A percentile compares a stretch with the other conserved stretches of the same genome.
phyloP scores from a whole-genome alignment of 2,113 vertebrate species.

The Chrysemys picta region DNA sequence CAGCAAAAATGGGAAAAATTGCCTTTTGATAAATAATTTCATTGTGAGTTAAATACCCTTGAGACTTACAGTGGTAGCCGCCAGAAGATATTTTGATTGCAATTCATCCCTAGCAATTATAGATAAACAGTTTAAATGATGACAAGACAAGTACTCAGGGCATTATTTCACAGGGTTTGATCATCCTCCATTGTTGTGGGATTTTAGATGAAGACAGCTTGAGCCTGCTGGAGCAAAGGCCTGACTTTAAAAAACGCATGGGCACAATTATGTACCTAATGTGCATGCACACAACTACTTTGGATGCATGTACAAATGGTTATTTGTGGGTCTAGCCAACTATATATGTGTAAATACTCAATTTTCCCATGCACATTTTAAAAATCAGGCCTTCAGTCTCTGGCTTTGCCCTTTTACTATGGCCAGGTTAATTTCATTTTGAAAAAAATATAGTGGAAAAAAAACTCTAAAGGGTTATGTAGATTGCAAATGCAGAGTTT shows the following conservation, averaged over 20 bases:
- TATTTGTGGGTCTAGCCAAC: background rate
- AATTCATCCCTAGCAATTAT: conserved; percentile 59
- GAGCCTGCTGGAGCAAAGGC: background rate
- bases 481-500: background rate
- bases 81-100: conserved; percentile 56
- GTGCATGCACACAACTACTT: background rate
- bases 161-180: conserved; percentile 8
- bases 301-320: background rate
- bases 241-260: background rate
- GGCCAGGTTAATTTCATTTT: background rate
- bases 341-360: background rate
- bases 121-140: conserved; percentile 55
- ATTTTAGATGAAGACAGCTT: conserved; percentile 15
- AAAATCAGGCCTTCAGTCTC: background rate
- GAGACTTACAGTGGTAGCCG: conserved; percentile 41
- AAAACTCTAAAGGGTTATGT: background rate
- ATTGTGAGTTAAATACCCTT: conserved; percentile 37
- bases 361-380: background rate
- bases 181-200: background rate
- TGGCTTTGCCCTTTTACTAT: background rate
- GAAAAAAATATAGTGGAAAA: background rate
- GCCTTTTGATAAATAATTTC: conserved; percentile 31
- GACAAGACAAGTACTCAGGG: conserved; percentile 14
- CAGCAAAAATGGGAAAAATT: background rate
- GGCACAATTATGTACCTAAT: background rate